Percentiles rank a stretch among this genome's conserved stretches.
Conservation (phyloP, 2,113 vertebrate genomes). For the Craseonycteris thonglongyai region DNA sequence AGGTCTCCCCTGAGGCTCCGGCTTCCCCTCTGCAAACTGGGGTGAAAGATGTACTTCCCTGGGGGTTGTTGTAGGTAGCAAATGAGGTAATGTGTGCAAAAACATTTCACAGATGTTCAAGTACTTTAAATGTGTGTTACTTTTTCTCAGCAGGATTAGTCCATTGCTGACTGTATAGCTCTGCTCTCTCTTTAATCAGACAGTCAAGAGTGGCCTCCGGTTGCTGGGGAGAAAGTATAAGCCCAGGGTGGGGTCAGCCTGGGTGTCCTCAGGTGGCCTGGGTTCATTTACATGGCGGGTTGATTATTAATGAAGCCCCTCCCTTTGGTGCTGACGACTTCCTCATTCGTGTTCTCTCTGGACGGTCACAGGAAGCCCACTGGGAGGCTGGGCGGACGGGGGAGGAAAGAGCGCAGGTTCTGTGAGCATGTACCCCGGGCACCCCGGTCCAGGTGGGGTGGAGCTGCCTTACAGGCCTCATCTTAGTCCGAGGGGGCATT, state of each 20-base stretch:
- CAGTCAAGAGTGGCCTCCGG: too few relatives aligned
- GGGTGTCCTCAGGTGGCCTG: not conserved
- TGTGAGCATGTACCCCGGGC: not conserved
- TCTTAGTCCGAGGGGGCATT: not conserved
- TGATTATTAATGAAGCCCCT: not conserved
- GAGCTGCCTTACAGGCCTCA: not conserved
- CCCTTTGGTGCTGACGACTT: not conserved
- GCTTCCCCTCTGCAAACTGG: not conserved
- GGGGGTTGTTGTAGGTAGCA: not conserved
- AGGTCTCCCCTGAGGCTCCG: not conserved
- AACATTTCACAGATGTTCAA: rapidly evolving
- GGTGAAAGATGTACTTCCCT: not conserved
- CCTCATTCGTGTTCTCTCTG: rapidly evolving
- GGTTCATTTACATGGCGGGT: not conserved
- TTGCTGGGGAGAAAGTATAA: not conserved
- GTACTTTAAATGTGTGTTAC: too few relatives aligned
- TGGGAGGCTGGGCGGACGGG: rapidly evolving
- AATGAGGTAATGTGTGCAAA: rapidly evolving
- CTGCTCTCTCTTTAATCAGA: not conserved
- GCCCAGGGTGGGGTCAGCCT: rapidly evolving
- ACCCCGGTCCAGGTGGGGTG: not conserved
- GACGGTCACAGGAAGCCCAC: not conserved
- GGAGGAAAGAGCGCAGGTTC: not conserved
- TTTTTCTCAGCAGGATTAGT: not conserved
- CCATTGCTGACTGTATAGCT: not conserved